Evolutionary conservation across 2,888 invertebrate species (phyloP).

Genomic region (Andrena camellia): DNA sequence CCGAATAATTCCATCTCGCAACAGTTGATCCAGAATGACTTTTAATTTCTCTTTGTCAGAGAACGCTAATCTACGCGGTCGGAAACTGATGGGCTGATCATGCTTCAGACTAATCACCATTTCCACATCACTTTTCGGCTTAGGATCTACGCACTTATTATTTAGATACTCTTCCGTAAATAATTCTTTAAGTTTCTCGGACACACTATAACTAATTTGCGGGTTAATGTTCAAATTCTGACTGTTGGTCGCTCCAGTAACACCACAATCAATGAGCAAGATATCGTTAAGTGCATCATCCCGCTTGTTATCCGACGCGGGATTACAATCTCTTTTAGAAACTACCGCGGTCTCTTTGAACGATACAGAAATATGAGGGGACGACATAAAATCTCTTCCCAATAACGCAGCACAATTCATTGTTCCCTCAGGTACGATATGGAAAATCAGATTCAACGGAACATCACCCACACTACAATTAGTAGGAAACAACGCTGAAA

Average conservation of each 20-base stretch:
- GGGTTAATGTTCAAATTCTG: conserved; percentile 6
- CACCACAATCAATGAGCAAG: neutral
- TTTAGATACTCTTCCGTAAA: neutral
- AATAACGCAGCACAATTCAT: conserved; percentile 16
- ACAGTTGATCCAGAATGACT: conserved; percentile 9
- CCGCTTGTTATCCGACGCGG: neutral
- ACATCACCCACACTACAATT: neutral
- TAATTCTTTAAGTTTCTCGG: neutral
- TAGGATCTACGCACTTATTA: neutral
- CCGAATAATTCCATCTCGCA: neutral
- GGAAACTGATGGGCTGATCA: conserved; percentile 24
- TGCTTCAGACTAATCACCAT: conserved; percentile 24
- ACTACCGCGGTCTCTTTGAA: conserved; percentile 1
- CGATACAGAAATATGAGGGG: neutral
- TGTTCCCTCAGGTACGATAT: conserved; percentile 4
- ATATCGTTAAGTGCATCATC: neutral
- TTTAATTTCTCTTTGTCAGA: conserved; percentile 6
- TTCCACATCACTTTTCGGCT: neutral
- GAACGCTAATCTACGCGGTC: conserved; percentile 22
- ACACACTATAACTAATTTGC: neutral
- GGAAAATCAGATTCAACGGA: neutral
- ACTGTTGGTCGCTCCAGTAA: too few species aligned
- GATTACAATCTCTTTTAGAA: neutral
- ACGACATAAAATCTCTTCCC: conserved; percentile 24
- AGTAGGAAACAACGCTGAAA: conserved; percentile 3